Evolutionary conservation across 2,888 invertebrate species (phyloP).

Genomic region (Saturnia japonica): DNA sequence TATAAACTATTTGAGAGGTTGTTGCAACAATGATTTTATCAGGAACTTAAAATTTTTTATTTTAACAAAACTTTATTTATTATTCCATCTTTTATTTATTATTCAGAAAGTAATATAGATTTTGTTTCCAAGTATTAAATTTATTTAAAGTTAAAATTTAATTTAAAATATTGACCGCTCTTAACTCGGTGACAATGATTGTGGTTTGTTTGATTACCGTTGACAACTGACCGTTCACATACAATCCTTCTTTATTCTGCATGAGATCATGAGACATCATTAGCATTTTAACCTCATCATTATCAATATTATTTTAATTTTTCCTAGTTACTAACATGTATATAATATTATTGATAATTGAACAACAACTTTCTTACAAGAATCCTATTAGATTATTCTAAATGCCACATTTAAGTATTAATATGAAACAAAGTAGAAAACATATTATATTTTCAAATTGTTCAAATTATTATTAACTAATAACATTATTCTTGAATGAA

Average conservation of each 20-base stretch:
- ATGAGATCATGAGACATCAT: constrained; percentile 39
- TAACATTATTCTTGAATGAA: too few relatives aligned
- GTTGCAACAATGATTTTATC: constrained; percentile 6
- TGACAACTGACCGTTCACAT: neutral
- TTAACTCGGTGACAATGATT: constrained; percentile 1
- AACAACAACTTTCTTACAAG: constrained; percentile 36
- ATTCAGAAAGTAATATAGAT: neutral
- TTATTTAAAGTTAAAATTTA: neutral
- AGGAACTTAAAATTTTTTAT: constrained; percentile 7
- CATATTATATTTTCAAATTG: neutral
- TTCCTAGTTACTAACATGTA: neutral
- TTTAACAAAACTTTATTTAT: neutral
- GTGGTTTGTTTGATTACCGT: neutral
- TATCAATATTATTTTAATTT: constrained; percentile 38
- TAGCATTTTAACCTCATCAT: constrained; percentile 38
- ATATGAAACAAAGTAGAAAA: neutral
- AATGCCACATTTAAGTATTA: neutral
- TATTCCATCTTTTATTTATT: neutral
- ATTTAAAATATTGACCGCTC: neutral
- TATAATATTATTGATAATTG: constrained; percentile 30
- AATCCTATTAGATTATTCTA: constrained; percentile 37
- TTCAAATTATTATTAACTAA: neutral
- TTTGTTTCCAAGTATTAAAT: neutral
- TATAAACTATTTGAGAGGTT: neutral
- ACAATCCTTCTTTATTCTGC: constrained; percentile 37